phyloP scores from a whole-genome alignment of 2,888 invertebrate genomes.

The Caenorhabditis sp. region DNA sequence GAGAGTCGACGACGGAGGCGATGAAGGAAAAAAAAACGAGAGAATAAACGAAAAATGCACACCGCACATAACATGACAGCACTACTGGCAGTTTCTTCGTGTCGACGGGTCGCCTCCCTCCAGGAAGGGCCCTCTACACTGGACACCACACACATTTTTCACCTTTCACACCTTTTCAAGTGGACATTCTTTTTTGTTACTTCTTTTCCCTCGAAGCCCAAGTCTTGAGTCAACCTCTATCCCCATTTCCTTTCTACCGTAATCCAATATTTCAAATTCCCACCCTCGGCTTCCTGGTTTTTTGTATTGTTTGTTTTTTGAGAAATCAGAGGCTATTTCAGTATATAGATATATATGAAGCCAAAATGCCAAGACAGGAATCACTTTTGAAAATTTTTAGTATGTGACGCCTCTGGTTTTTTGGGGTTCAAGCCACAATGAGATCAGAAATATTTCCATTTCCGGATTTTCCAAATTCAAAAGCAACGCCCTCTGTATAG shows the following conservation, averaged over 20 bases:
- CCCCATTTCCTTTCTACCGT: conserved; percentile 22
- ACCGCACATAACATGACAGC: conserved; percentile 65
- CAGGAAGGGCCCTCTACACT: conserved; percentile 36
- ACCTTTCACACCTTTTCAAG: conserved; percentile 50
- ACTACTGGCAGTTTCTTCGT: conserved; percentile 45
- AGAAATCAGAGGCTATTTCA: background rate
- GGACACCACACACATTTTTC: conserved; percentile 34
- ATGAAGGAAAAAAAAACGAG: conserved; percentile 49
- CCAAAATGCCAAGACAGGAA: background rate
- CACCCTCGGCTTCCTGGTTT: background rate
- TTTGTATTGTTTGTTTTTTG: background rate
- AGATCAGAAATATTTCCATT: too few relatives aligned
- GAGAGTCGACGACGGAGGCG: conserved; percentile 24
- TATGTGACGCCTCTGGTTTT: too few relatives aligned
- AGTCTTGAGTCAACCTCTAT: too few relatives aligned
- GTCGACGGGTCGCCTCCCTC: conserved; percentile 54
- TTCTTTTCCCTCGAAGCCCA: background rate
- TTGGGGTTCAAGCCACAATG: too few relatives aligned
- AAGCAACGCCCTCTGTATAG: background rate
- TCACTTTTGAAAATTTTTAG: background rate
- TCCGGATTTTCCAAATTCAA: background rate
- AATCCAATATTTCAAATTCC: background rate
- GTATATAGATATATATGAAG: conserved; percentile 1
- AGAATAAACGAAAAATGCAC: conserved; percentile 65
- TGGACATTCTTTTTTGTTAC: conserved; percentile 36